A percentile compares a stretch with the other conserved stretches of the same genome.
phyloP scores from a whole-genome alignment of 2,113 vertebrate species.

The Gorsachius goisagi region DNA sequence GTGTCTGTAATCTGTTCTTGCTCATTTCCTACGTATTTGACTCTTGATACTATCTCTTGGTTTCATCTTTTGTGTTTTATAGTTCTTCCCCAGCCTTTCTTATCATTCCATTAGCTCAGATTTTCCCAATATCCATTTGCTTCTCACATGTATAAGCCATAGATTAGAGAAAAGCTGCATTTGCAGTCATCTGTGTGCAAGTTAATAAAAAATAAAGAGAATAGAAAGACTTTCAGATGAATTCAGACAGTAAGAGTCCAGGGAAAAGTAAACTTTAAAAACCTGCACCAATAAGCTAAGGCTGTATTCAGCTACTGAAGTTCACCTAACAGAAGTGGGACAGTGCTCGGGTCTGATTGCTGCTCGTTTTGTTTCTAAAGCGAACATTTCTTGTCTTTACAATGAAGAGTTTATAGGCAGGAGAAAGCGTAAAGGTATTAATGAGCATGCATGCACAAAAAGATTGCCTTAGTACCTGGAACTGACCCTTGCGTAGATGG shows the following conservation, averaged over 20 bases:
- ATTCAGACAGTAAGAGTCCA: not conserved
- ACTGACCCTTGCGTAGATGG: not conserved
- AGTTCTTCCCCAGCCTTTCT: not conserved
- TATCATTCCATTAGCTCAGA: not conserved
- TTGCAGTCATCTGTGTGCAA: not conserved
- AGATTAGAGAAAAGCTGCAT: not conserved
- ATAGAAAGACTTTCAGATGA: not conserved
- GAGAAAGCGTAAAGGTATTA: not conserved
- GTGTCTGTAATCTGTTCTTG: not conserved
- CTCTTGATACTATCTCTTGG: not conserved
- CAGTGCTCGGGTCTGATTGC: not conserved
- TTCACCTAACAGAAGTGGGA: not conserved
- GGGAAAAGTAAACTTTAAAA: not conserved
- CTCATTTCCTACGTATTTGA: not conserved
- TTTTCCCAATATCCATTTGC: not conserved
- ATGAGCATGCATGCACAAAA: not conserved
- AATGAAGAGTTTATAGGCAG: not conserved
- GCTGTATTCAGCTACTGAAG: not conserved
- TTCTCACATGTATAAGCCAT: not conserved
- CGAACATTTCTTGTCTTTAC: not conserved
- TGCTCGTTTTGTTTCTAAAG: not conserved
- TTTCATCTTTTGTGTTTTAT: not conserved
- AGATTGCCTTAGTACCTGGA: not conserved
- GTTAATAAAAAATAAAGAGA: not conserved
- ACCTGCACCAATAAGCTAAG: not conserved